Percentiles rank a stretch among this genome's conserved stretches.
Conservation (phyloP, 2,797 vertebrate species). For the Erithacus rubecula region DNA sequence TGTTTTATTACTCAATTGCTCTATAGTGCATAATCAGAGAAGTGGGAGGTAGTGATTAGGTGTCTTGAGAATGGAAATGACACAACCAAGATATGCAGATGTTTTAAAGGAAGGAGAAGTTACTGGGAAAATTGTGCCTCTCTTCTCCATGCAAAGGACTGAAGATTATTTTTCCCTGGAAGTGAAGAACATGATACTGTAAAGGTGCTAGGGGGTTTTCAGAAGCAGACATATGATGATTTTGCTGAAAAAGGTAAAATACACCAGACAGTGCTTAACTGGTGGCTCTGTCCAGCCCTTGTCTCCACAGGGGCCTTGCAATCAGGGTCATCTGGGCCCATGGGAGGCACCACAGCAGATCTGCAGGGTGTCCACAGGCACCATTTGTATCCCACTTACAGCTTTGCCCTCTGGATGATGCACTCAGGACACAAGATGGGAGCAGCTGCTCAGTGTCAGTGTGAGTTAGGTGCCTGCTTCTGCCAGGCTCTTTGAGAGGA, state of each 20-base stretch:
- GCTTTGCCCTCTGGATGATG: neutral
- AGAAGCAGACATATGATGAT: neutral
- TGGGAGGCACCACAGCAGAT: neutral
- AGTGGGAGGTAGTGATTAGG: constrained; percentile 1
- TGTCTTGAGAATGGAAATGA: constrained; percentile 56
- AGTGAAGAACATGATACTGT: neutral
- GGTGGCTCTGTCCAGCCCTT: neutral
- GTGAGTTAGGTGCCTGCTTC: neutral
- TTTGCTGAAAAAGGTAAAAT: neutral
- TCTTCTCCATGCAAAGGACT: neutral
- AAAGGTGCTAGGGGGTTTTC: neutral
- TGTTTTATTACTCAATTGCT: constrained; percentile 42
- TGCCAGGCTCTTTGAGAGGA: neutral
- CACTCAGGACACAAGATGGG: neutral
- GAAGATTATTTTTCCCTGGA: neutral
- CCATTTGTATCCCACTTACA: neutral
- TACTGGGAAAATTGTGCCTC: neutral
- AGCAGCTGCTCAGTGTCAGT: neutral
- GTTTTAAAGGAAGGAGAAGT: neutral
- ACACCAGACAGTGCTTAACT: neutral
- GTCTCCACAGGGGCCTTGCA: neutral
- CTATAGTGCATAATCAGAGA: constrained; percentile 4
- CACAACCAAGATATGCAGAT: neutral
- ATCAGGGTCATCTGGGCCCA: neutral
- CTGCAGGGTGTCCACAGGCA: neutral